Conservation (phyloP, 2,797 vertebrate genomes). For the Macropodus opercularis region DNA sequence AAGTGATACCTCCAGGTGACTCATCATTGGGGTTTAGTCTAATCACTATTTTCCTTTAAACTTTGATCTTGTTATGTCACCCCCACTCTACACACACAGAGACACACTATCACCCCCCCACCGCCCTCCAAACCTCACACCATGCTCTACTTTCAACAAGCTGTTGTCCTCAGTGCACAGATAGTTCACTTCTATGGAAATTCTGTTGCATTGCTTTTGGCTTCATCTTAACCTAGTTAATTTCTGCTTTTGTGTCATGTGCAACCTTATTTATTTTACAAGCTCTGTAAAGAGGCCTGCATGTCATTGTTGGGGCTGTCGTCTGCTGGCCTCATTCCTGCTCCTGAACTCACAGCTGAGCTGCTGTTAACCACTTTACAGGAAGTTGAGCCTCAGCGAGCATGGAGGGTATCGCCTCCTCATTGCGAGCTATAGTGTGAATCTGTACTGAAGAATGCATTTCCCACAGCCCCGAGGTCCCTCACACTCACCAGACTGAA, state of each 20-base stretch:
- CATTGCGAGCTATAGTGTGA: conserved; percentile 23
- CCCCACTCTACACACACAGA: conserved; percentile 13
- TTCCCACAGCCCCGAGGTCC: conserved; percentile 18
- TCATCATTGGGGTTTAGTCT: conserved; percentile 36
- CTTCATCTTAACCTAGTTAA: conserved; percentile 30
- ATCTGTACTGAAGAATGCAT: conserved; percentile 14
- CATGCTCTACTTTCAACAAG: conserved; percentile 37
- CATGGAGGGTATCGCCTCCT: conserved; percentile 35
- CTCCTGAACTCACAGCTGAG: conserved; percentile 42
- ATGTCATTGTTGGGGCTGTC: conserved; percentile 28
- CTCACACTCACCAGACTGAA: conserved; percentile 24
- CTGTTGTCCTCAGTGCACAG: neutral
- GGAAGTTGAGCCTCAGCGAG: conserved; percentile 52
- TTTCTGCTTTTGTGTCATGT: conserved; percentile 19
- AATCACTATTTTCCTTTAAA: conserved; percentile 35
- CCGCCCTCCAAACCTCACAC: conserved; percentile 14
- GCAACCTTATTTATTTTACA: conserved; percentile 2
- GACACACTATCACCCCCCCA: conserved; percentile 17
- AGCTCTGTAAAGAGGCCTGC: conserved; percentile 5
- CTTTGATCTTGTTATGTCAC: conserved; percentile 41
- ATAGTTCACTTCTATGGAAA: conserved; percentile 12
- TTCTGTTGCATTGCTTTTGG: neutral
- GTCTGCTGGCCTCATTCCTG: conserved; percentile 49
- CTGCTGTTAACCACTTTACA: conserved; percentile 60
- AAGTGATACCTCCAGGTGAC: conserved; percentile 26